Conservation (phyloP, 2,888 invertebrate species). For the Drosophila parthenogenetica region DNA sequence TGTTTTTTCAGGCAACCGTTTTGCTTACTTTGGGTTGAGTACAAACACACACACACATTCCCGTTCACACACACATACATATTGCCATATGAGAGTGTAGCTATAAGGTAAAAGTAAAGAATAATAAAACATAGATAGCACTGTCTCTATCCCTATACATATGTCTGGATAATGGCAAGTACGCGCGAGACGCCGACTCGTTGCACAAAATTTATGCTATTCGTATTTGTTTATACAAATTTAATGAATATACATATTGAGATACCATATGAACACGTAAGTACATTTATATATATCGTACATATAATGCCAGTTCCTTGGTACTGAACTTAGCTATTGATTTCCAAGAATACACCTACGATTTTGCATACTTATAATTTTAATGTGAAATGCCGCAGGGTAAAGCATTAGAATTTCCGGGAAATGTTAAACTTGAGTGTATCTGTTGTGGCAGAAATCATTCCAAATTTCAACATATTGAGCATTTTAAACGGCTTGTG, state of each 20-base stretch:
- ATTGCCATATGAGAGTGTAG: constrained; percentile 4
- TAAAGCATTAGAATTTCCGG: constrained; percentile 20
- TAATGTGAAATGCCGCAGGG: constrained; percentile 17
- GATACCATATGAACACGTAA: constrained; percentile 5
- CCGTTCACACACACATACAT: constrained; percentile 9
- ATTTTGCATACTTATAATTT: constrained; percentile 33
- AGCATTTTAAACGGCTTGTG: too few species aligned
- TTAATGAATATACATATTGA: constrained; percentile 81
- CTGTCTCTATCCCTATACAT: constrained; percentile 20
- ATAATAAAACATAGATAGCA: constrained; percentile 57
- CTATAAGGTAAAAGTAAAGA: constrained; percentile 54
- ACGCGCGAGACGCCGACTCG: constrained; percentile 42
- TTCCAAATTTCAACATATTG: not conserved
- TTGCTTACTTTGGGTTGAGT: constrained; percentile 62
- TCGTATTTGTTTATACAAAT: constrained; percentile 83
- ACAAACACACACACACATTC: constrained; percentile 24
- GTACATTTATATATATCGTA: constrained; percentile 28
- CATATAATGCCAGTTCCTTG: constrained; percentile 1
- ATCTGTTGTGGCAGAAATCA: not conserved
- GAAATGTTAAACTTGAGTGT: constrained; percentile 6
- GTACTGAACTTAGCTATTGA: not conserved
- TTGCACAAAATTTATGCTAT: constrained; percentile 77
- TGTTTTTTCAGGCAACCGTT: constrained; percentile 73
- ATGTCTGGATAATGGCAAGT: constrained; percentile 43
- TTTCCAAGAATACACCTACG: constrained; percentile 1